Conservation (phyloP, 2,113 vertebrate genomes). For the Anhinga anhinga region DNA sequence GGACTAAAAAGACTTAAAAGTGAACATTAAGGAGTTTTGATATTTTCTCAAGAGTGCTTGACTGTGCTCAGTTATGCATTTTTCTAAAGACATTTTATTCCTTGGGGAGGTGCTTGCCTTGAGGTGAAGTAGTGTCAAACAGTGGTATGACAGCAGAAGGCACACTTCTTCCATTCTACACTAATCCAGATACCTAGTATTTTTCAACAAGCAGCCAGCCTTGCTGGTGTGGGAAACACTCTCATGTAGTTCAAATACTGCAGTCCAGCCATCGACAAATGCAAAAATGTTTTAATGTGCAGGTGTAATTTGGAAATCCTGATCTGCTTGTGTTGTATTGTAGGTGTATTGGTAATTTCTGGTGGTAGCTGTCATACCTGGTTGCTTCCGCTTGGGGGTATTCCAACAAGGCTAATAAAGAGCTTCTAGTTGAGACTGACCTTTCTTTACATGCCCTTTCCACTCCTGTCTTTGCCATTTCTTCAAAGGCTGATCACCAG, state of each 20-base stretch:
- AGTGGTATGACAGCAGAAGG: background rate
- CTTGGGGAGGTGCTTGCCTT: background rate
- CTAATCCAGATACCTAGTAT: background rate
- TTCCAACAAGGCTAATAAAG: background rate
- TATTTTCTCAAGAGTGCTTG: background rate
- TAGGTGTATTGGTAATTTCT: background rate
- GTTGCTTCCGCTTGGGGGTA: background rate
- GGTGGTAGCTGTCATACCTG: background rate
- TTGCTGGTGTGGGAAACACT: background rate
- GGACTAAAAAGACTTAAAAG: background rate
- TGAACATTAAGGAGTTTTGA: background rate
- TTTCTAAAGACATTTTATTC: background rate
- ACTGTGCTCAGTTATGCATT: background rate
- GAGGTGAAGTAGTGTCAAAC: background rate
- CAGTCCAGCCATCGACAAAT: background rate
- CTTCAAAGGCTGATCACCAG: background rate
- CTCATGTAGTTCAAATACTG: background rate
- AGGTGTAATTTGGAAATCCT: background rate
- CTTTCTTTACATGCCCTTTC: background rate
- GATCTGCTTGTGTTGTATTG: background rate
- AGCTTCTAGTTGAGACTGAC: background rate
- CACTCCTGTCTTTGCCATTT: background rate
- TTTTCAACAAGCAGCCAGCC: background rate
- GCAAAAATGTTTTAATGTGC: background rate
- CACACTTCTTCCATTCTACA: background rate